Base-by-base conservation (phyloP, 2,797 vertebrate species). In the Masticophis lateralis region DNA sequence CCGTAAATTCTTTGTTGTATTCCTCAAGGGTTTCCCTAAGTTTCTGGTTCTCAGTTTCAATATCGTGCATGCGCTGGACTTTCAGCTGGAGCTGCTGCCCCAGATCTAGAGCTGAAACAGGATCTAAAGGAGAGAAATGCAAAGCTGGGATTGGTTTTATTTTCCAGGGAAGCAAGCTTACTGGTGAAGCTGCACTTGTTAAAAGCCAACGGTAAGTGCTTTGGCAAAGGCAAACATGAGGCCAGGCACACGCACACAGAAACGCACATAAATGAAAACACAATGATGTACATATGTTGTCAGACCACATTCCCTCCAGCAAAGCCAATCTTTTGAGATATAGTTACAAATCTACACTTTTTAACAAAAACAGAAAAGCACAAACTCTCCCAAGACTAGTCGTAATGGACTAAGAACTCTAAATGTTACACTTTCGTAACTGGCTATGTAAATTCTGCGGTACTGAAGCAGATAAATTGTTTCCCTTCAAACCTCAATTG, bases 41-140 rank as follows among this genome's bases (percentile, higher is more conserved):
- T 96, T 99, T 99, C 98, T 99, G 99, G 98, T 99, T 99, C 97
- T 99, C 99, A 1, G 99, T 99, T 98, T 99, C 99, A 96, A 99
- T 99, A 97, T 99, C 99, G 59, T 99, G 99, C 98, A 99, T 98
- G 95, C 98, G 98, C 97, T 99, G 99, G 96, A 99, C 98, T 98
- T 99, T 99, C 98, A 99, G 98, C 98, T 99, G 99, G 95, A 99
- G 98, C 98, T 99, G 99, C 97, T 99, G 99, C 95, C 98, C 98
- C 92, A 99, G 98, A 97, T 99, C 99, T 98, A 99, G 96, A 95
- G 98, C 99, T 93, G 99, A 98, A 97, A 98, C 98, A 0, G 99
- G 99, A 98, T 99, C 99, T 99, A 97, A 56, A 94, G 22, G 88
- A 93, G 57, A 94, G 91, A 91, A 60, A 37, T 47, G 86, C 11